phyloP scores from a whole-genome alignment of 2,888 invertebrate species.

The Morpho deidamia region DNA sequence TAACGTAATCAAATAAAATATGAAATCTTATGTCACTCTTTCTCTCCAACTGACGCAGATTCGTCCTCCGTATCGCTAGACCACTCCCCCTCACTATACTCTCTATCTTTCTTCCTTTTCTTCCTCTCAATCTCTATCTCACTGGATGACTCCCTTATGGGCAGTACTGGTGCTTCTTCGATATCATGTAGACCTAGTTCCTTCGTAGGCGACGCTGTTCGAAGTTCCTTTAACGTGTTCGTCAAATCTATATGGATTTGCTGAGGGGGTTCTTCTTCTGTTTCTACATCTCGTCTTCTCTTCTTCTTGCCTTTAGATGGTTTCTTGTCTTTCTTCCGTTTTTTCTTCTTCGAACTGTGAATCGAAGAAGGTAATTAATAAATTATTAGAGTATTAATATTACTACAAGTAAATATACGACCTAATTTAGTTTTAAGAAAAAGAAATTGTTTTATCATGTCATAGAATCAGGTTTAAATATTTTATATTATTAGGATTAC shows the following conservation, averaged over 20 bases:
- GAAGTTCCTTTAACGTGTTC: conserved; percentile 54
- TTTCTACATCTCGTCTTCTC: conserved; percentile 34
- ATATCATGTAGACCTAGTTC: conserved; percentile 39
- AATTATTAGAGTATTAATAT: background rate
- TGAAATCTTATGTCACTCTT: background rate
- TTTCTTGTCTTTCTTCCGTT: conserved; percentile 59
- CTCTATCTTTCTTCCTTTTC: conserved; percentile 42
- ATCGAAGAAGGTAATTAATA: background rate
- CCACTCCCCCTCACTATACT: conserved; percentile 72
- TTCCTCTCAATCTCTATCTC: conserved; percentile 33
- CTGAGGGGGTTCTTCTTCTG: conserved; percentile 33
- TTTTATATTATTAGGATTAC: too few species aligned
- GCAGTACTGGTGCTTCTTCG: conserved; percentile 27
- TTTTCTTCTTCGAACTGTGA: conserved; percentile 52
- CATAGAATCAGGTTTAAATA: background rate
- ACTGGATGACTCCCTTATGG: conserved; percentile 33
- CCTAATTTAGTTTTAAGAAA: too few species aligned
- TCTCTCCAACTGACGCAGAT: conserved; percentile 36
- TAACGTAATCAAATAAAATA: background rate
- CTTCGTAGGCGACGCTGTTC: conserved; percentile 56
- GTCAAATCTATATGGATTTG: conserved; percentile 52
- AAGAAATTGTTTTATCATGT: too few species aligned
- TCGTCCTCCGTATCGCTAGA: conserved; percentile 61
- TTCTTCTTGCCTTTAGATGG: conserved; percentile 50
- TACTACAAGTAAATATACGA: too few species aligned